Conservation (phyloP, 2,113 vertebrate species). For the Todiramphus saurophagus region DNA sequence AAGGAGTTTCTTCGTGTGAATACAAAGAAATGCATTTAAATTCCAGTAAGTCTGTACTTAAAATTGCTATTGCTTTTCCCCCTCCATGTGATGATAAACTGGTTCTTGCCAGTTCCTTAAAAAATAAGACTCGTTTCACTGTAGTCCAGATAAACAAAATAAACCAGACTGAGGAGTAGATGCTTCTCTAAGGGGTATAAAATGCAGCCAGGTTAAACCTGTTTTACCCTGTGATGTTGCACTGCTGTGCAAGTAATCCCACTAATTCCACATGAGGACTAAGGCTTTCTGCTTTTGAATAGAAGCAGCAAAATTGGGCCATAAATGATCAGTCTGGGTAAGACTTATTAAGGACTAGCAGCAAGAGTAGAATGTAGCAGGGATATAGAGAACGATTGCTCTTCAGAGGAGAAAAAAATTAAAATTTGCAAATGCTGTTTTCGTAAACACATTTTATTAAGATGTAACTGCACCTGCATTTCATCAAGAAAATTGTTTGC, state of each 20-base stretch:
- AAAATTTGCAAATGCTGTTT: conserved; percentile 42
- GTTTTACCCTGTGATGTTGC: not conserved
- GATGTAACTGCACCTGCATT: conserved; percentile 46
- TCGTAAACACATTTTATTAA: conserved; percentile 4
- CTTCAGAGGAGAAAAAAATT: conserved; percentile 45
- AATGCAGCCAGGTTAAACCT: not conserved
- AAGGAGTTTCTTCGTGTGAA: not conserved
- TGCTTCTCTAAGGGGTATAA: not conserved
- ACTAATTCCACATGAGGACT: not conserved
- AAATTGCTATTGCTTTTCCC: not conserved
- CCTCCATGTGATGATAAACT: not conserved
- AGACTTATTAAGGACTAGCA: not conserved
- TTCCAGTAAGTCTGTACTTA: not conserved
- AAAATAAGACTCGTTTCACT: not conserved
- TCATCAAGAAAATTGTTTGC: conserved; percentile 51
- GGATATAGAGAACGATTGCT: not conserved
- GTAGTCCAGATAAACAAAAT: not conserved
- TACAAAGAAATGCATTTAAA: not conserved
- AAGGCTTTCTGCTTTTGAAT: not conserved
- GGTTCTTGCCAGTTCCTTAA: not conserved
- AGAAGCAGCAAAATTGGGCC: not conserved
- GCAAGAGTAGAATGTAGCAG: not conserved
- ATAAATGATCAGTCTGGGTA: not conserved
- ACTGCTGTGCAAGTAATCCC: not conserved
- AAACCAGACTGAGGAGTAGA: not conserved